Conservation (phyloP, 2,113 vertebrate species). For the Xenopus laevis region DNA sequence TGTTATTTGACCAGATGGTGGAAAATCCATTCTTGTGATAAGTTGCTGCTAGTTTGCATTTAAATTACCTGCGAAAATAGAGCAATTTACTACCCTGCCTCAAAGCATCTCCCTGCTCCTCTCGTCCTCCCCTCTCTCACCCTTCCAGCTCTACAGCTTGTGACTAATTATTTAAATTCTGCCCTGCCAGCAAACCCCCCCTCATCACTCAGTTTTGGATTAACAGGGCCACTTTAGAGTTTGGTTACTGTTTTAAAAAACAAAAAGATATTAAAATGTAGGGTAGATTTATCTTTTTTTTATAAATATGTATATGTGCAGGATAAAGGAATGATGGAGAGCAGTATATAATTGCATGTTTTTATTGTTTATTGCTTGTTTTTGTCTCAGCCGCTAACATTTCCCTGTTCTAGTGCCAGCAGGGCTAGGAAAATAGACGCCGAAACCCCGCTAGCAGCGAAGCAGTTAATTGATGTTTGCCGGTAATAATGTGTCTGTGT, state of each 20-base stretch:
- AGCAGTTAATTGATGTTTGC: background rate
- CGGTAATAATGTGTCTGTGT: too few species aligned
- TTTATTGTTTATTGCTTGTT: slow-evolving; percentile 2
- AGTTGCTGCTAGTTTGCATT: slow-evolving; percentile 99
- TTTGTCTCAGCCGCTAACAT: background rate
- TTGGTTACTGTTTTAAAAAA: slow-evolving; percentile 33
- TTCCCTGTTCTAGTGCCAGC: background rate
- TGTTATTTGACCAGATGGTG: slow-evolving; percentile 99
- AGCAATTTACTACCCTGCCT: slow-evolving; percentile 99
- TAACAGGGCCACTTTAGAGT: slow-evolving; percentile 44
- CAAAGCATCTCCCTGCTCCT: slow-evolving; percentile 84
- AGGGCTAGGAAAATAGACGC: background rate
- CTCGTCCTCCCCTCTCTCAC: slow-evolving; percentile 74
- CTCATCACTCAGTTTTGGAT: slow-evolving; percentile 35
- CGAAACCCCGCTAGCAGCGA: background rate
- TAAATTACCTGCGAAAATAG: slow-evolving; percentile 99
- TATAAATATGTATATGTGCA: background rate
- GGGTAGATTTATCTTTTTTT: slow-evolving; percentile 13
- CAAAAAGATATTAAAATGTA: too few species aligned
- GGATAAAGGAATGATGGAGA: slow-evolving; percentile 1
- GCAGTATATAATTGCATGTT: background rate
- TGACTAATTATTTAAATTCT: slow-evolving; percentile 94
- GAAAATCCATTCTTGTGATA: slow-evolving; percentile 99
- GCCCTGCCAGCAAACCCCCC: slow-evolving; percentile 77
- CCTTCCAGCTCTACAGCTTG: slow-evolving; percentile 88